Percentiles rank a stretch among this genome's conserved stretches.
Conservation (phyloP, 2,888 invertebrate species). For the Ypsolopha scabrella region DNA sequence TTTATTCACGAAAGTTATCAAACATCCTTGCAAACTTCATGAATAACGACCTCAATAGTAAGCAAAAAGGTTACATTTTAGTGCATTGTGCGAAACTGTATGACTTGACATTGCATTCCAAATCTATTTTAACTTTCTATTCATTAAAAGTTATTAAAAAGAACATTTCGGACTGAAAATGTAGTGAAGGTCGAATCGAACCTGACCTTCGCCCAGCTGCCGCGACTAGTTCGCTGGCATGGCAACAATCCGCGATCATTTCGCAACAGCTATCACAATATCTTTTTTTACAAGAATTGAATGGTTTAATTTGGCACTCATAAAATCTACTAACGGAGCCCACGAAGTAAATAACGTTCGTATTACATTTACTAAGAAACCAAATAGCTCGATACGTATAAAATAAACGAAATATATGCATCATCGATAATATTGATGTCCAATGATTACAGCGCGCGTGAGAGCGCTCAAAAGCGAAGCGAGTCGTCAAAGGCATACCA, state of each 20-base stretch:
- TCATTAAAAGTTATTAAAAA: not conserved
- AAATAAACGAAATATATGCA: too few relatives aligned
- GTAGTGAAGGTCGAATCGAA: not conserved
- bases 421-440: not conserved
- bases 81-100: not conserved
- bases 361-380: too few relatives aligned
- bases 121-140: too few relatives aligned
- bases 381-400: too few relatives aligned
- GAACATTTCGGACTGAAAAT: not conserved
- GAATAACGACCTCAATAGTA: not conserved
- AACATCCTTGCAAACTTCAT: not conserved
- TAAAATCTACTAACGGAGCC: too few relatives aligned
- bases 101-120: too few relatives aligned
- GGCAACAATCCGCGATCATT: not conserved
- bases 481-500: constrained; percentile 38
- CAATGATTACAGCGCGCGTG: not conserved
- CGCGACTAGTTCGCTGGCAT: not conserved
- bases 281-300: too few relatives aligned
- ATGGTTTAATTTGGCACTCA: too few relatives aligned
- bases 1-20: constrained; percentile 4
- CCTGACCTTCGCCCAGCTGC: not conserved
- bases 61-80: not conserved
- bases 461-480: constrained; percentile 8
- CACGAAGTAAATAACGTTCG: too few relatives aligned
- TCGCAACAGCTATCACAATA: not conserved